These are phyloP conservation scores for Rhysida immarginata DNA, from an alignment of 1,140 invertebrate genomes.

Conservation along the genomic window DNA sequence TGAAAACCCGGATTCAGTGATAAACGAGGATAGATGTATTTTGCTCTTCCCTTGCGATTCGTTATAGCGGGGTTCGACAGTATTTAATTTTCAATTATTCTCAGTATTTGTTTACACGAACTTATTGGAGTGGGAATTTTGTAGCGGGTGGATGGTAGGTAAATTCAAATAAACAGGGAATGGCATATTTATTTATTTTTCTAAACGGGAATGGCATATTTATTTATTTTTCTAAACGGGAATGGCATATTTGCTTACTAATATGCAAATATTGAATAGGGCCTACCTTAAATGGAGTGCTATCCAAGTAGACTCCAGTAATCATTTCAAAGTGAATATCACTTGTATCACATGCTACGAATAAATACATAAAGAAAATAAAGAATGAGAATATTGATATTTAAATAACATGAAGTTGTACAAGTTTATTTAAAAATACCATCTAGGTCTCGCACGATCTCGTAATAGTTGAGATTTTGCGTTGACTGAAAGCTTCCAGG, in stretches of 20 bases:
- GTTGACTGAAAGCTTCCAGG: slow-evolving; percentile 11
- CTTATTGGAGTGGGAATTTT: too few species aligned
- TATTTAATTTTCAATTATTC: too few species aligned
- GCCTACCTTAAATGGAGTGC: background rate
- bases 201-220: background rate
- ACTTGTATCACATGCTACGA: background rate
- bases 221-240: background rate
- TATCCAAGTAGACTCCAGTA: background rate
- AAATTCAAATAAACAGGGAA: background rate
- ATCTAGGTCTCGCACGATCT: slow-evolving; percentile 4
- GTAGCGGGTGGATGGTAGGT: too few species aligned
- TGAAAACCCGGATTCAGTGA: too few species aligned
- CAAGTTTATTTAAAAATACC: background rate
- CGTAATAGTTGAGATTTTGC: slow-evolving; percentile 15
- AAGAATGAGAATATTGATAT: background rate
- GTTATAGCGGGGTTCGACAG: too few species aligned
- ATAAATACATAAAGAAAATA: background rate
- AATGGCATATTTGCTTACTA: background rate
- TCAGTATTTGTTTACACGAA: too few species aligned
- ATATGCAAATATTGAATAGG: background rate
- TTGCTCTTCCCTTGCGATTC: too few species aligned
- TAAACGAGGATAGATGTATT: too few species aligned
- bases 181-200: background rate
- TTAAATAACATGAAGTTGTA: background rate
- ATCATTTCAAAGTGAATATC: background rate